Base-by-base conservation (phyloP, 2,888 invertebrate species). In the Eupelmus urozonus region DNA sequence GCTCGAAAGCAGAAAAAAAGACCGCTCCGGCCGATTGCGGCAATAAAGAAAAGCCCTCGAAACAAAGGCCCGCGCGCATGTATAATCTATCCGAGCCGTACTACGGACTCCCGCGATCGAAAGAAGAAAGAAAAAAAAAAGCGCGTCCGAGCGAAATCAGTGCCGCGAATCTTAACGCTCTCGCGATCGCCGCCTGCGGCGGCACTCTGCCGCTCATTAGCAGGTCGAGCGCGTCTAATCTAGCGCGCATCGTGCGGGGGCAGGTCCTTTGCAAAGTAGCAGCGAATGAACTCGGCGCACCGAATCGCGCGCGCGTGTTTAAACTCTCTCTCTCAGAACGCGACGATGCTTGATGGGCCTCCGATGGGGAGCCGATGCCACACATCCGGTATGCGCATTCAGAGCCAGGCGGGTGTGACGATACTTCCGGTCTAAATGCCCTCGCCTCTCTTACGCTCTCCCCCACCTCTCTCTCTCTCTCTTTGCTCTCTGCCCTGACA, bases 371-470 rank as follows among this genome's bases (percentile, higher is more conserved):
- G 89, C 89, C 89, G 89, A 89, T 89, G 89, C 88, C 89, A 88
- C 88, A 87, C 89, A 89, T 89, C 89, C 89, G 89, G 89, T 89
- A 89, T 89, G 89, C 89, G 89, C 89, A 89, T 89, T 89, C 88
- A 89, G 87, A 89, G 85, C 87, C 89, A 89, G 87, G 89, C 89
- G 89, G 88, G 87, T 89, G 89, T 89, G 89, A 90, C 89, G 89
- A 88, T 89, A 87, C 88, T 90, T 89, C 89, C 89, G 89, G 87
- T 86, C 89, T 88, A 88, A 86, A 88, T 88, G 87, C 87, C 87
- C 86, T 85, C 86, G 82, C 85, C 85, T 84, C 82, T 81, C 82
- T 79, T 76, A 78, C 85, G 82, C 81, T 82, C 83, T 83, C 27
- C 16, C 20, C 20, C 18, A 45, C 53, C 55, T 67, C 20, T 67